phyloP scores from a whole-genome alignment of 2,797 vertebrate species.

The Erethizon dorsatum region DNA sequence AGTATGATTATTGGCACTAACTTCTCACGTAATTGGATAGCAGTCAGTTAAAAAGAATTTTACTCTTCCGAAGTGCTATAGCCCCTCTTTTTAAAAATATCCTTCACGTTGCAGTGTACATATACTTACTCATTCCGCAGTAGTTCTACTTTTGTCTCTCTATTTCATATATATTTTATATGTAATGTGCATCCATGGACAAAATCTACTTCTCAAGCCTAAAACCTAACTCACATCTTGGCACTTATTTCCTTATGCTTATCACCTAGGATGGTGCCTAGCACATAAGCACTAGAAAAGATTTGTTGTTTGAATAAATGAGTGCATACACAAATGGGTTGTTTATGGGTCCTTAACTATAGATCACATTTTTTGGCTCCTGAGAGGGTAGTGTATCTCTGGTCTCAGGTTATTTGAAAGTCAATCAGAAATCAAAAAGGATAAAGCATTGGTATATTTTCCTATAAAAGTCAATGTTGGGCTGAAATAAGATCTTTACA shows the following conservation, averaged over 20 bases:
- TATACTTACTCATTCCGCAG: constrained; percentile 1
- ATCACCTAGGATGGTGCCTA: neutral
- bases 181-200: neutral
- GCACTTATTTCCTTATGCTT: neutral
- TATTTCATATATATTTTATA: constrained; percentile 3
- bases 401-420: constrained; percentile 37
- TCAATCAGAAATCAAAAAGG: constrained; percentile 37
- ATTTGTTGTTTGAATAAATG: constrained; percentile 37
- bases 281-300: neutral
- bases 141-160: constrained; percentile 53
- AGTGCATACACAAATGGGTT: neutral
- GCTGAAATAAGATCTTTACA: neutral
- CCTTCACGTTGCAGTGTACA: constrained; percentile 22
- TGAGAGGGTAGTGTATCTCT: neutral
- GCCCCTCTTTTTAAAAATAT: neutral
- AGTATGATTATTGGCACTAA: neutral
- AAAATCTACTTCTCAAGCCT: neutral
- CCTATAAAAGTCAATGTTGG: constrained; percentile 11
- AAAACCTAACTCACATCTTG: neutral
- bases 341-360: neutral
- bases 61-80: neutral
- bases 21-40: constrained; percentile 11
- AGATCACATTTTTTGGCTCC: neutral
- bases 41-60: neutral
- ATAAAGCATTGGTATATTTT: constrained; percentile 30